Evolutionary conservation across 1,140 invertebrate species (phyloP).

Genomic region (Bilobella aurantiaca): DNA sequence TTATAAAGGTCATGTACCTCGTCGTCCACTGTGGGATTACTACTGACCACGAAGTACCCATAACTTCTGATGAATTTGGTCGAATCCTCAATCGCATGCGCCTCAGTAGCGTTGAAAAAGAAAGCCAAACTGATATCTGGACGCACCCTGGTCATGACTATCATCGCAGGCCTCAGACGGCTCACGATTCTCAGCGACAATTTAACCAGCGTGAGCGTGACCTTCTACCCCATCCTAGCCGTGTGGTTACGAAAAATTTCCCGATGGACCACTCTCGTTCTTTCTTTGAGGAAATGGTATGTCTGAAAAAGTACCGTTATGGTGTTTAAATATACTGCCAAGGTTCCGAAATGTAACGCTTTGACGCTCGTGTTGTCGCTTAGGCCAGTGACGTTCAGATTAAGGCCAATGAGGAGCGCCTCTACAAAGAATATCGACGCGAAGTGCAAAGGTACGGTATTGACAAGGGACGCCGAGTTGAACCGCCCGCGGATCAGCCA

Average conservation of each 20-base stretch:
- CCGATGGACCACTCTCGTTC: background rate
- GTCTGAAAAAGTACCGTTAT: background rate
- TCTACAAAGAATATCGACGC: background rate
- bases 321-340: no score
- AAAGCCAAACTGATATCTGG: no score
- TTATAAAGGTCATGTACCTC: background rate
- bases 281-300: slow-evolving; percentile 5
- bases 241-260: background rate
- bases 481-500: background rate
- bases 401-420: background rate
- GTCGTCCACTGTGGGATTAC: background rate
- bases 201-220: background rate
- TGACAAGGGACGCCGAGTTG: background rate
- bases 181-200: no score
- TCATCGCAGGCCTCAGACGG: no score
- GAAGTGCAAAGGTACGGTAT: background rate
- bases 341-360: background rate
- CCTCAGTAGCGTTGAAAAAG: background rate
- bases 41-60: background rate
- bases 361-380: background rate
- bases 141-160: no score
- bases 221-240: background rate
- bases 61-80: background rate
- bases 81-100: background rate
- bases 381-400: background rate